Evolutionary conservation across 2,888 invertebrate genomes (phyloP).

Genomic region (Cerastoderma edule): DNA sequence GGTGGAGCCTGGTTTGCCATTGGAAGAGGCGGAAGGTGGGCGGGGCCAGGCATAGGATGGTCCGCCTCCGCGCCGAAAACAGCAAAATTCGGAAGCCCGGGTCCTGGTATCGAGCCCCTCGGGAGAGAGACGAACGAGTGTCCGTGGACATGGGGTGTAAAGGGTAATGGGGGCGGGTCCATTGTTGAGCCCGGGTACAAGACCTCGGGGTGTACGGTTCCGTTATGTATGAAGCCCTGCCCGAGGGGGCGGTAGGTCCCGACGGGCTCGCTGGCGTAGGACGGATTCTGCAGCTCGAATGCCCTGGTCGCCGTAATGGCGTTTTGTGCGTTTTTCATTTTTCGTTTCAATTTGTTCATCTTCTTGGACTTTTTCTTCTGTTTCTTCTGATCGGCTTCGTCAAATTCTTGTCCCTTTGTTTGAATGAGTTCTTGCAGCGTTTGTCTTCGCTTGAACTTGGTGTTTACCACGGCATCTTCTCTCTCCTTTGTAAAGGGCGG

Average conservation of each 20-base stretch:
- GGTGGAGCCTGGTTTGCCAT: too few species aligned
- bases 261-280: background rate
- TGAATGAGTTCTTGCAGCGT: background rate
- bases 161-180: conserved; percentile 2
- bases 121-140: background rate
- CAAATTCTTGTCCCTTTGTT: background rate
- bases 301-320: conserved; percentile 20
- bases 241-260: conserved; percentile 12
- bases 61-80: background rate
- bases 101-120: conserved; percentile 2
- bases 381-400: background rate
- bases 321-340: conserved; percentile 5
- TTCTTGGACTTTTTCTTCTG: conserved; percentile 16
- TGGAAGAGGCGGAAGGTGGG: too few species aligned
- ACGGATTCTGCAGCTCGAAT: conserved; percentile 18
- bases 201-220: too few species aligned
- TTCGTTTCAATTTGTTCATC: background rate
- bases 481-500: background rate
- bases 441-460: background rate
- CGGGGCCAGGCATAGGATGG: background rate
- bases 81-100: conserved; percentile 9
- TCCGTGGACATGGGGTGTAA: background rate
- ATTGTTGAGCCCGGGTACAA: background rate
- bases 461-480: conserved; percentile 8
- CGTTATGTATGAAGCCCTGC: background rate